Evolutionary conservation across 2,888 invertebrate species (phyloP), one percentile per base, ranked within the genome.

Genomic region (Callyntrura sp.): DNA sequence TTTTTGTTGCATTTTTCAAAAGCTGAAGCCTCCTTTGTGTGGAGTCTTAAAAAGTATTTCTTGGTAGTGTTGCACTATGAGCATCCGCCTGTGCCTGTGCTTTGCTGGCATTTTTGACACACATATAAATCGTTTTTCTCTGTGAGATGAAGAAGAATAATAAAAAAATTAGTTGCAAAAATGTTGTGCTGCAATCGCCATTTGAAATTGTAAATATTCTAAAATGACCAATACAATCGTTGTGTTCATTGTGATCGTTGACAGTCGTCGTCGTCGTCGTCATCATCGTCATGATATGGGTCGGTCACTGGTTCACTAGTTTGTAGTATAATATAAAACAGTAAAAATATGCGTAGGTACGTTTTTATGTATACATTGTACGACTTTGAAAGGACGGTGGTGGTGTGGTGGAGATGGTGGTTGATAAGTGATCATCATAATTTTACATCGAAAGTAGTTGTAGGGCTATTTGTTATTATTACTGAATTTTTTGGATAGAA

Each of bases 41-140:
- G 11, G 8, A 45, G 11, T 45, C 5, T 45, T 45, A 45, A 11
- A 45, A 20, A 20, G 20, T 60, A n/a, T 60, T 4, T 55, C n/a
- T 55, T 12, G 3, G n/a, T 14, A 14, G 55, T 55, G 55, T n/a
- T 55, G 55, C 45, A 45, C 5, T 45, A 45, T 45, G 45, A 45
- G n/a, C n/a, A n/a, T n/a, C n/a, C n/a, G n/a, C 25, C 35, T 65
- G 62, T 11, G 25, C n/a, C 12, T 35, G 35, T n/a, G n/a, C 65
- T 35, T 57, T 20, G 20, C 28, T 11, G 25, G 17, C 25, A 62
- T 65, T 35, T 65, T 65, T 65, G 65, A 65, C 65, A 65, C 20
- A 65, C 65, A 65, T n/a, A n/a, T 65, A 65, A 25, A 65, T 65
- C 65, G n/a, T n/a, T 65, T 25, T 28, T 65, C 65, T 65, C 28